Conservation (phyloP, 2,888 invertebrate species). For the Julus scandinavius region DNA sequence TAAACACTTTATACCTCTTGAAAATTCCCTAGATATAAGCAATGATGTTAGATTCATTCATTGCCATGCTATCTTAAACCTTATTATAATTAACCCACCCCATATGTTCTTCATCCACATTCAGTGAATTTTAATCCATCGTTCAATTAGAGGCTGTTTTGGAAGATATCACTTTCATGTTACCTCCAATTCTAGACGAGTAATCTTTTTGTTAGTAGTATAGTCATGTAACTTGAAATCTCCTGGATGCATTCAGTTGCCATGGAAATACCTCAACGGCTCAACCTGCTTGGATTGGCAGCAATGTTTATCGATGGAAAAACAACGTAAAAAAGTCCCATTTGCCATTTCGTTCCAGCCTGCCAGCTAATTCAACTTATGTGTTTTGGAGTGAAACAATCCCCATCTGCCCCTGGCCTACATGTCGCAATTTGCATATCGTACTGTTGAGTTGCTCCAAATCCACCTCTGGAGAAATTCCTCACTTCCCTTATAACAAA, state of each 20-base stretch:
- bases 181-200: neutral
- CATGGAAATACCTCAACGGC: conserved; percentile 1
- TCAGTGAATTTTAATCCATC: neutral
- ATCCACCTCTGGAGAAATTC: neutral
- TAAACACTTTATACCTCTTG: too few species aligned
- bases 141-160: neutral
- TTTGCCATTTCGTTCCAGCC: neutral
- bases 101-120: neutral
- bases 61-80: too few species aligned
- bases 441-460: neutral
- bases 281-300: neutral
- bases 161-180: neutral
- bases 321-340: neutral
- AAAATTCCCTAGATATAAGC: too few species aligned
- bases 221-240: neutral
- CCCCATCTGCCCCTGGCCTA: neutral
- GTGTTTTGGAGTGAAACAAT: neutral
- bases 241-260: neutral
- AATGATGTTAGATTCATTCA: too few species aligned
- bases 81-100: too few species aligned
- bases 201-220: neutral
- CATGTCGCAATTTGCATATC: neutral
- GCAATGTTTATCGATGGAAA: neutral
- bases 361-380: neutral
- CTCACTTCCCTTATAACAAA: neutral